Evolutionary conservation across 2,113 vertebrate species (phyloP).

Genomic region (Amphiprion percula): DNA sequence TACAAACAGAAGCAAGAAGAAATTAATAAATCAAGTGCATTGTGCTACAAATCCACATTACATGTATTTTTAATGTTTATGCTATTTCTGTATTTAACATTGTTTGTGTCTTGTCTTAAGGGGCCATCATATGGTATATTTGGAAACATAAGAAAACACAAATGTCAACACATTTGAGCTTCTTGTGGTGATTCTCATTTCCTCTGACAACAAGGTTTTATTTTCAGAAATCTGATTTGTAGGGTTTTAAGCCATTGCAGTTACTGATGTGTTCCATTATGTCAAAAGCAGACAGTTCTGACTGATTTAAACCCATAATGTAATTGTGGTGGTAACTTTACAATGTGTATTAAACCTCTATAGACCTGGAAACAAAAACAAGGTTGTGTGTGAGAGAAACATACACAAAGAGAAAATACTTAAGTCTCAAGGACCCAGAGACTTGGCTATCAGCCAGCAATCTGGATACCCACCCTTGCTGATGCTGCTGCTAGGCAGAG

Average conservation of each 20-base stretch:
- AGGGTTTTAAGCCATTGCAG: background rate
- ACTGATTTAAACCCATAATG: conserved; percentile 1
- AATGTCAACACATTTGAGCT: no score
- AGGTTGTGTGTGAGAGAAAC: conserved; percentile 16
- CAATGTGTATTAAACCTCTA: background rate
- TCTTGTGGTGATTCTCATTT: no score
- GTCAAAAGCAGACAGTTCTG: background rate
- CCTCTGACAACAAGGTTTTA: background rate
- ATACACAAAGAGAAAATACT: conserved; percentile 40
- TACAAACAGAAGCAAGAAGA: background rate
- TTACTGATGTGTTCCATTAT: conserved; percentile 1
- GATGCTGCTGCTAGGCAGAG: conserved; percentile 51
- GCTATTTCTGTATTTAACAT: background rate
- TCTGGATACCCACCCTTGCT: conserved; percentile 45
- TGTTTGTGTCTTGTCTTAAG: background rate
- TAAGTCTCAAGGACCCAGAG: conserved; percentile 48
- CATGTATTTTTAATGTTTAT: no score
- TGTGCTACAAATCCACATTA: background rate
- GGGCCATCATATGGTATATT: no score
- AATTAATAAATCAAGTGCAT: background rate
- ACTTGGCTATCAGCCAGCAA: conserved; percentile 53
- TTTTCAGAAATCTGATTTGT: background rate
- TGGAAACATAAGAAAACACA: no score
- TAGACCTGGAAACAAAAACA: conserved; percentile 24
- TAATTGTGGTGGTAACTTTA: conserved; percentile 30